Base-by-base conservation (phyloP, 2,797 vertebrate genomes). In the Toxotes lorentzi region DNA sequence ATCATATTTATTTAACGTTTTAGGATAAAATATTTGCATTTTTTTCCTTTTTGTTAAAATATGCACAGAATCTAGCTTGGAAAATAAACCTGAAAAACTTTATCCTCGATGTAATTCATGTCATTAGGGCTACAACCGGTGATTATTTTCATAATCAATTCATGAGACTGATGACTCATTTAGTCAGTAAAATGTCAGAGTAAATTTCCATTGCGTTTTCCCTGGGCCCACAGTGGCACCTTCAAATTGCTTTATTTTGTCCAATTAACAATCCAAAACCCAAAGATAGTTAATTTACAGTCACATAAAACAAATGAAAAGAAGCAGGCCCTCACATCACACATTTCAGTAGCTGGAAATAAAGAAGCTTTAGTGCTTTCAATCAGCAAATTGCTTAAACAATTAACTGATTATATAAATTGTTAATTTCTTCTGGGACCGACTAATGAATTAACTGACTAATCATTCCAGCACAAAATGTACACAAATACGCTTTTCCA, bases 101-200 rank as follows among this genome's bases (percentile, higher is more conserved):
- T 35, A 27, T 7, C 21, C 17, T 17, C 30, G 7, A 8, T 50
- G 34, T 24, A 24, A 47, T 40, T 34, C 10, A 13, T 41, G 16
- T 69, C 4, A 35, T 35, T 41, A 21, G 10, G 23, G 43, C 34
- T 30, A 12, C 12, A 40, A 10, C 11, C 17, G 9, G 21, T 63
- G 21, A 38, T 43, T 17, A 23, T 30, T 51, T 16, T 35, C 8
- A 75, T 23, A 12, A 19, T 63, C 7, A 0, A 65, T 58, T 7
- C 24, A 48, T 48, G 10, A 27, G 47, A 68, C n/a, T 59, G 43
- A 57, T 66, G 38, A 54, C 56, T 50, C 38, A 45, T 70, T 67
- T 27, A 38, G 34, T 61, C 50, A 23, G 23, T 61, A 27, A 66
- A 43, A 58, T 23, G 19, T 32, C 21, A 27, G 27, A 63, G 24